phyloP scores from a whole-genome alignment of 2,797 vertebrate species.

The Gambelia wislizenii region DNA sequence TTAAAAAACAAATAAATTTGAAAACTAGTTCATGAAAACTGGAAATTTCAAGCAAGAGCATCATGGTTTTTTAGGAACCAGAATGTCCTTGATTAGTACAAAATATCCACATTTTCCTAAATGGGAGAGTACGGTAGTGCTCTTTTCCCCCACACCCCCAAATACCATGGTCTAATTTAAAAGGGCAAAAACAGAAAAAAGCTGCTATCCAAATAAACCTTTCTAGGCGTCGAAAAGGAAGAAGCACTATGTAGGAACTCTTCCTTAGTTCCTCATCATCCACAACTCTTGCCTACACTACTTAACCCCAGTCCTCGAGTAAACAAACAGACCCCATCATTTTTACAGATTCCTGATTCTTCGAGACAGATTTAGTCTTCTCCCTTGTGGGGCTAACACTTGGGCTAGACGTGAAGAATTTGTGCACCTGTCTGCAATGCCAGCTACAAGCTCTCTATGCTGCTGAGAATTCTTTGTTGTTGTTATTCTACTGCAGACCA shows the following conservation, averaged over 20 bases:
- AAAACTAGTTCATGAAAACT: conserved; percentile 26
- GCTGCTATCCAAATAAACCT: background rate
- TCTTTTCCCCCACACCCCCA: no score
- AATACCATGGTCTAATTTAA: background rate
- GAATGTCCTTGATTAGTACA: conserved; percentile 46
- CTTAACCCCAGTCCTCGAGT: conserved; percentile 79
- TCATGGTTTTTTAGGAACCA: conserved; percentile 53
- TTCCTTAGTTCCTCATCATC: conserved; percentile 57
- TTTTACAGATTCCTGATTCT: conserved; percentile 81
- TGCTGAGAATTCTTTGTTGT: conserved; percentile 78
- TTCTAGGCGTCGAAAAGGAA: no score
- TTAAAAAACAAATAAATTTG: conserved; percentile 3
- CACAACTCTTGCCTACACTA: conserved; percentile 71
- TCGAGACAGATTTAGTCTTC: conserved; percentile 74
- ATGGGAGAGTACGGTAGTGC: conserved; percentile 19
- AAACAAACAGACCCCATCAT: conserved; percentile 75
- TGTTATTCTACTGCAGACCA: conserved; percentile 87
- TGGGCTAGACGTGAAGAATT: conserved; percentile 79
- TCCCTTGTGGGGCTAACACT: conserved; percentile 73
- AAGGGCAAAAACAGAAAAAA: conserved; percentile 45
- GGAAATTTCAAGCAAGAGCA: conserved; percentile 55
- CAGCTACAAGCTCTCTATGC: conserved; percentile 66
- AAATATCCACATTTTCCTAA: conserved; percentile 20
- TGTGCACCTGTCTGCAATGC: conserved; percentile 76
- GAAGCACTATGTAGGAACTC: no score